These are phyloP conservation scores for Nesidiocoris tenuis DNA, from an alignment of 2,888 invertebrate genomes.

Conservation along the genomic window DNA sequence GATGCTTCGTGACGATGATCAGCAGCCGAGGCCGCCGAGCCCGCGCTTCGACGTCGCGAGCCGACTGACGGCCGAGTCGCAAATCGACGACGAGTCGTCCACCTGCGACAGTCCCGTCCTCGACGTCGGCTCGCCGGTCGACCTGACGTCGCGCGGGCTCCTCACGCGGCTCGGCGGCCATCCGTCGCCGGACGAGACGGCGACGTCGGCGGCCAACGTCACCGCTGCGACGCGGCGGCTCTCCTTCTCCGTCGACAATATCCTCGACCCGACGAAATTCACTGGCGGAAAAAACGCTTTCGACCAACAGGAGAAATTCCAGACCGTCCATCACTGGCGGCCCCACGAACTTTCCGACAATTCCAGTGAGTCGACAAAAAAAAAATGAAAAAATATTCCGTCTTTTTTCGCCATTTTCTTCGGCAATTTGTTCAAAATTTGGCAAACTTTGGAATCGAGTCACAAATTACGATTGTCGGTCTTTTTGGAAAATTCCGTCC, in stretches of 20 bases:
- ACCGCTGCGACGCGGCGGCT: constrained; percentile 56
- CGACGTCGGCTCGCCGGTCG: constrained; percentile 55
- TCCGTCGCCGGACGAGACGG: constrained; percentile 45
- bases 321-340: constrained; percentile 50
- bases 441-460: too few species aligned
- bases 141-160: constrained; percentile 55
- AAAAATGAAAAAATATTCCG: too few species aligned
- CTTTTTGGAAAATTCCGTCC: too few species aligned
- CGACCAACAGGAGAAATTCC: constrained; percentile 16
- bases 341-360: constrained; percentile 49
- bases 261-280: constrained; percentile 86
- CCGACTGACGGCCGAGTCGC: constrained; percentile 52
- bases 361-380: constrained; percentile 49
- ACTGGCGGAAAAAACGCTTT: constrained; percentile 58
- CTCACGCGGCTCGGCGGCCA: constrained; percentile 50
- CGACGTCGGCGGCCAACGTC: constrained; percentile 49
- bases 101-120: constrained; percentile 43
- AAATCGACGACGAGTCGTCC: constrained; percentile 51
- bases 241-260: constrained; percentile 88
- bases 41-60: constrained; percentile 48
- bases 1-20: constrained; percentile 40
- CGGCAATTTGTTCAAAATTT: too few species aligned
- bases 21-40: constrained; percentile 12
- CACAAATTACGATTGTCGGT: too few species aligned
- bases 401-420: too few species aligned